A percentile compares a stretch with the other conserved stretches of the same genome.
phyloP scores from a whole-genome alignment of 2,113 vertebrate species.

The Aythya baeri region DNA sequence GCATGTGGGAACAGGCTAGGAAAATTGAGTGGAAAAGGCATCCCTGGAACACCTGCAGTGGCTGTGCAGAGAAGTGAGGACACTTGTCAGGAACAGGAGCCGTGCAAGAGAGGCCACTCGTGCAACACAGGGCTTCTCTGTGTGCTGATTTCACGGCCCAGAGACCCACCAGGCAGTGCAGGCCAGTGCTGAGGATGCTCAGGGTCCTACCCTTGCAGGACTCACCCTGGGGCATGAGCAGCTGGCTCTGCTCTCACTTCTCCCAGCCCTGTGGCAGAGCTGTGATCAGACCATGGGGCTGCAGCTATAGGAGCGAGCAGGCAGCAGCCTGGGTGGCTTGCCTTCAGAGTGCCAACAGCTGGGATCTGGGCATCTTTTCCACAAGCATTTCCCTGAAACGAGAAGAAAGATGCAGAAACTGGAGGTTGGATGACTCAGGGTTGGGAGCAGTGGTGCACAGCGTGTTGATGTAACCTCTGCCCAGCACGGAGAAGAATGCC shows the following conservation, averaged over 20 bases:
- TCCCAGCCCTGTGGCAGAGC: neutral
- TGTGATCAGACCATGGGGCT: neutral
- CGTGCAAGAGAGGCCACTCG: neutral
- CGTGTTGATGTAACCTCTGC: neutral
- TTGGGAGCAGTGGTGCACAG: neutral
- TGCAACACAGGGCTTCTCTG: neutral
- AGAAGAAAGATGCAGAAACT: neutral
- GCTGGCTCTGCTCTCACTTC: neutral
- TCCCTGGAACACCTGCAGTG: neutral
- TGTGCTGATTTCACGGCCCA: neutral
- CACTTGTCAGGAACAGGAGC: neutral
- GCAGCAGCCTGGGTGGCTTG: neutral
- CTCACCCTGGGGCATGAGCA: rapidly evolving
- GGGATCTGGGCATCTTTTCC: neutral
- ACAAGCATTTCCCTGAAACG: neutral
- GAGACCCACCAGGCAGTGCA: neutral
- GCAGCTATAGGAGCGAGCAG: neutral
- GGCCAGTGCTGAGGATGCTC: neutral
- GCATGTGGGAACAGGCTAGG: neutral
- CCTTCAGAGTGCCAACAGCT: neutral
- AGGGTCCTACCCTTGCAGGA: neutral
- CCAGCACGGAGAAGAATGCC: neutral
- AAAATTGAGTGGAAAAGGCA: neutral
- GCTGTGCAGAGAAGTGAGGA: neutral
- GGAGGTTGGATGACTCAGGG: neutral